These are phyloP conservation scores for Beris morrisii DNA, from an alignment of 2,888 invertebrate genomes.

Conservation along the genomic window DNA sequence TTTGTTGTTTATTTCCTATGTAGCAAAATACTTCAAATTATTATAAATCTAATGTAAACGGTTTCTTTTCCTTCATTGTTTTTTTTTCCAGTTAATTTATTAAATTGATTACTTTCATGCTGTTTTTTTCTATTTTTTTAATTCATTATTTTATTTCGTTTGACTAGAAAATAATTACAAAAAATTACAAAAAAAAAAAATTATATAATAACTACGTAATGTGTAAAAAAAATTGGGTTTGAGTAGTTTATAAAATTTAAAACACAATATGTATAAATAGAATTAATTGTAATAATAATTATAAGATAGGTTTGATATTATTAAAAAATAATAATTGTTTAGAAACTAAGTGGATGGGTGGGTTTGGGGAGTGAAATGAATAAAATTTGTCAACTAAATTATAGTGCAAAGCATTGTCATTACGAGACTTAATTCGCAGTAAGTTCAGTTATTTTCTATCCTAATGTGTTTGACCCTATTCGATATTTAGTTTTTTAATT, in stretches of 20 bases:
- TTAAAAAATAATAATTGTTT: slow-evolving; percentile 5
- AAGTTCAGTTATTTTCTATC: too few species aligned
- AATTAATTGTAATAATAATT: background rate
- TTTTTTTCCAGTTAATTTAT: background rate
- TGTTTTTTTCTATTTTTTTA: slow-evolving; percentile 6
- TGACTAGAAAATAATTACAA: slow-evolving; percentile 23
- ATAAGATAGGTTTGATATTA: background rate
- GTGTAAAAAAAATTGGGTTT: slow-evolving; percentile 5
- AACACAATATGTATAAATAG: slow-evolving; percentile 4
- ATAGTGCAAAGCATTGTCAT: too few species aligned
- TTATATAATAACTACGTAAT: background rate
- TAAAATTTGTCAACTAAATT: too few species aligned
- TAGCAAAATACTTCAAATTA: too few species aligned
- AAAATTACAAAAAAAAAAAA: slow-evolving; percentile 13
- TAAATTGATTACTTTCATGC: background rate
- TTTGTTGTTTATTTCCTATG: too few species aligned
- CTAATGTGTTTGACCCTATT: too few species aligned
- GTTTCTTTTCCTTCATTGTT: background rate
- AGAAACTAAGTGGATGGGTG: background rate
- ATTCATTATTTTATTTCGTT: slow-evolving; percentile 19
- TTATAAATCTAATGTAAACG: background rate
- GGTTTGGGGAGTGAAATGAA: too few species aligned
- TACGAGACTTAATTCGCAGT: too few species aligned
- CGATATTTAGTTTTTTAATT: too few species aligned
- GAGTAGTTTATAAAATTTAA: slow-evolving; percentile 3